Conservation (phyloP, 2,888 invertebrate genomes). For the Drosophila ustulata region DNA sequence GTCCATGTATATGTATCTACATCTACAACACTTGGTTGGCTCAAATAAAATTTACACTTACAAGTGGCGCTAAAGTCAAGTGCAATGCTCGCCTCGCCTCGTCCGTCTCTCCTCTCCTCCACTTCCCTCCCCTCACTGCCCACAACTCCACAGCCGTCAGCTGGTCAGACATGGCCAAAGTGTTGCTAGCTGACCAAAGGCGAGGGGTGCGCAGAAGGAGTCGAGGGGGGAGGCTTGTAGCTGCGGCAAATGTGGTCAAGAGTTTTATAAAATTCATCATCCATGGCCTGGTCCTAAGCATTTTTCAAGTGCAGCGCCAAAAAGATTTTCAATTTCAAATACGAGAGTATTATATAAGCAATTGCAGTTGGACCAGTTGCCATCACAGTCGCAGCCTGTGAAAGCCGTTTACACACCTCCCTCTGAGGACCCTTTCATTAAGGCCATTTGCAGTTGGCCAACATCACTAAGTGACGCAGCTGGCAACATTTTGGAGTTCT, state of each 20-base stretch:
- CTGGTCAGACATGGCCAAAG: slow-evolving; percentile 70
- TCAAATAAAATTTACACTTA: slow-evolving; percentile 77
- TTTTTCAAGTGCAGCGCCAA: slow-evolving; percentile 76
- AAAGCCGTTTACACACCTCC: slow-evolving; percentile 49
- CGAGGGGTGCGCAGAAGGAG: neutral
- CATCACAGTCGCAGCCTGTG: slow-evolving; percentile 48
- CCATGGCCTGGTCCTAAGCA: slow-evolving; percentile 66
- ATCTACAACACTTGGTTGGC: slow-evolving; percentile 62
- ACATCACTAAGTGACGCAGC: slow-evolving; percentile 3
- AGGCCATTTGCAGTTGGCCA: slow-evolving; percentile 25
- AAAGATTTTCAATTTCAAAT: slow-evolving; percentile 78
- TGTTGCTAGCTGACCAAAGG: slow-evolving; percentile 46
- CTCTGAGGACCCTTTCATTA: slow-evolving; percentile 46
- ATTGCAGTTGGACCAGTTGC: slow-evolving; percentile 24
- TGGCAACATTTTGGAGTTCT: neutral
- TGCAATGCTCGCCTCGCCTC: slow-evolving; percentile 47
- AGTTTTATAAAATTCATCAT: slow-evolving; percentile 77
- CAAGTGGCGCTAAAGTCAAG: slow-evolving; percentile 80
- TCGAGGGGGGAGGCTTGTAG: slow-evolving; percentile 2
- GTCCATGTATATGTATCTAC: slow-evolving; percentile 26
- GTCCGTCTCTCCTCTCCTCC: neutral
- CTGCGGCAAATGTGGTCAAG: slow-evolving; percentile 75
- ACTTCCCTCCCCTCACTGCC: neutral
- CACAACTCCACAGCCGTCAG: slow-evolving; percentile 53
- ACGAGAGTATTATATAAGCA: slow-evolving; percentile 70